phyloP scores from a whole-genome alignment of 2,888 invertebrate genomes.

The Dasysyrphus tricinctus region DNA sequence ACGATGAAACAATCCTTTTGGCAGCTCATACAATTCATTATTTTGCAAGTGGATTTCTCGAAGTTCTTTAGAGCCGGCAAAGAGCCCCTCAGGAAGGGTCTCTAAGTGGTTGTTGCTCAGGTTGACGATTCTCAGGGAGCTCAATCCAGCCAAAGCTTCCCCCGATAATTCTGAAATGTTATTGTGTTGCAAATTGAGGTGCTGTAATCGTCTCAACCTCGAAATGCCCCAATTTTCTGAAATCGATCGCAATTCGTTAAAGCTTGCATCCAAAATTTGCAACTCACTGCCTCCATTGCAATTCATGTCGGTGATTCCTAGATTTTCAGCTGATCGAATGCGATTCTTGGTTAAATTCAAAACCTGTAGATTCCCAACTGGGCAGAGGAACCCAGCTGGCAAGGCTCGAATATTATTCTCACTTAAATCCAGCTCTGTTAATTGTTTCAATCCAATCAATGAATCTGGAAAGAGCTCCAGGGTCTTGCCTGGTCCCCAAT shows the following conservation, averaged over 20 bases:
- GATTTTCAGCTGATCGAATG: slow-evolving; percentile 90
- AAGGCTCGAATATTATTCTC: slow-evolving; percentile 92
- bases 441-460: slow-evolving; percentile 90
- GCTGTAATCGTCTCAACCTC: slow-evolving; percentile 90
- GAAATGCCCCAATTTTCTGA: slow-evolving; percentile 90
- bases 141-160: slow-evolving; percentile 91
- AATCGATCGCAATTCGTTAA: slow-evolving; percentile 90
- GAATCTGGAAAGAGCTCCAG: slow-evolving; percentile 90
- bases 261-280: slow-evolving; percentile 91
- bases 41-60: slow-evolving; percentile 93
- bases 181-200: slow-evolving; percentile 92
- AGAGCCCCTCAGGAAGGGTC: slow-evolving; percentile 91
- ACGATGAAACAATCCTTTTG: slow-evolving; percentile 92
- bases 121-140: slow-evolving; percentile 91
- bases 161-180: slow-evolving; percentile 92
- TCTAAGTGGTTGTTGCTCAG: slow-evolving; percentile 93
- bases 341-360: slow-evolving; percentile 94
- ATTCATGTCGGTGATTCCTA: slow-evolving; percentile 87
- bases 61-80: slow-evolving; percentile 91
- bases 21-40: slow-evolving; percentile 92
- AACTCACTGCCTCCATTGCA: slow-evolving; percentile 89
- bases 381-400: slow-evolving; percentile 91
- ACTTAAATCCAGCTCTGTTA: slow-evolving; percentile 91
- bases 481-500: slow-evolving; percentile 90
- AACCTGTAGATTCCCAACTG: slow-evolving; percentile 90